These are phyloP conservation scores for Chrysochloris asiatica DNA, from an alignment of 2,113 vertebrate genomes.

Conservation along the genomic window DNA sequence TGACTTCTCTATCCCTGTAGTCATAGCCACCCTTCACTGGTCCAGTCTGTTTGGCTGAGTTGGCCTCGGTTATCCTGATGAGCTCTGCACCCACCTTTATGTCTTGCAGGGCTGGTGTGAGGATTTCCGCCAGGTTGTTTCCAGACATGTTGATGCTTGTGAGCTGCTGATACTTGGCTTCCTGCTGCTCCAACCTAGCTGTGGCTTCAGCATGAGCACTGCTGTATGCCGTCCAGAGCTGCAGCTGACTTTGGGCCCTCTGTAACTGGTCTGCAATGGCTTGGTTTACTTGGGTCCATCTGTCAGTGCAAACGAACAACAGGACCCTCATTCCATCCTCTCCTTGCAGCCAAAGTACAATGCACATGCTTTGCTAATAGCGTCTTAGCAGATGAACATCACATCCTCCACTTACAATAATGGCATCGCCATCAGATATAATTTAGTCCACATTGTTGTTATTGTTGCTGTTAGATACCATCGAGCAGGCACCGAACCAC, in stretches of 20 bases:
- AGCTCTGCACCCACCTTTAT: slow-evolving; percentile 82
- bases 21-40: neutral
- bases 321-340: neutral
- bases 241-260: slow-evolving; percentile 76
- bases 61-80: neutral
- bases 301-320: slow-evolving; percentile 71
- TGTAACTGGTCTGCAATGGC: slow-evolving; percentile 82
- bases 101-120: slow-evolving; percentile 78
- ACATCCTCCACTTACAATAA: neutral
- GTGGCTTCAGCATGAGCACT: slow-evolving; percentile 66
- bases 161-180: slow-evolving; percentile 78
- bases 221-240: slow-evolving; percentile 84
- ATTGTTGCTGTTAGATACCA: too few relatives aligned
- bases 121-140: slow-evolving; percentile 76
- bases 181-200: slow-evolving; percentile 79
- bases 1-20: neutral
- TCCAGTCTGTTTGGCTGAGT: neutral
- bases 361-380: accelerated
- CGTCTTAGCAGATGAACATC: neutral
- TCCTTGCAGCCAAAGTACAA: neutral
- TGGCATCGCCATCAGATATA: neutral
- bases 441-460: too few relatives aligned
- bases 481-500: too few relatives aligned
- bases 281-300: slow-evolving; percentile 86
- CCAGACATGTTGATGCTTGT: slow-evolving; percentile 69